These are phyloP conservation scores for Bergia sp. DNA, from an alignment of 92 coral and sea anemone species.

Conservation along the genomic window DNA sequence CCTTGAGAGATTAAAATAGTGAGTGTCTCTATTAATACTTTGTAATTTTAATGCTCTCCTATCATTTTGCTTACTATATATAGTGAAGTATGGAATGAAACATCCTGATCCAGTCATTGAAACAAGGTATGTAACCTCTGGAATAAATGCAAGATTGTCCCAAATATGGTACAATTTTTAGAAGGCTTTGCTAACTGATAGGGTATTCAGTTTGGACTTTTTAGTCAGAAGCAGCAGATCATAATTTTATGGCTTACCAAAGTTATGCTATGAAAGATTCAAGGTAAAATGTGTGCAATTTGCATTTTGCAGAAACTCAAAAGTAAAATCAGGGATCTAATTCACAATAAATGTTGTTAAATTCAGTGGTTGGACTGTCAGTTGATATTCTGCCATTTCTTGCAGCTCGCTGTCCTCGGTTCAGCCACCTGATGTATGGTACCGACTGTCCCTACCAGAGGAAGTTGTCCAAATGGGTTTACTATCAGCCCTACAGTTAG, in stretches of 20 bases:
- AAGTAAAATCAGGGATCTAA: background rate
- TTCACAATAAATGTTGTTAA: background rate
- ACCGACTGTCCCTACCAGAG: constrained; percentile 67
- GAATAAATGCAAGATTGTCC: background rate
- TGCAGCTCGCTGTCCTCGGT: constrained; percentile 94
- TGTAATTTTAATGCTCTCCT: background rate
- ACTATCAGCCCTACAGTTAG: constrained; percentile 95
- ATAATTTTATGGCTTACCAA: no score
- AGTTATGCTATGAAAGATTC: no score
- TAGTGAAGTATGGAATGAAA: constrained; percentile 82
- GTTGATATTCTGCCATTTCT: constrained; percentile 1
- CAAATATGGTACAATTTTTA: background rate
- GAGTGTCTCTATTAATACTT: background rate
- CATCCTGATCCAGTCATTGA: constrained; percentile 99
- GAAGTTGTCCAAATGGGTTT: constrained; percentile 76
- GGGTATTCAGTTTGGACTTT: no score
- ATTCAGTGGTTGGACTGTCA: background rate
- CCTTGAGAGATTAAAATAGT: background rate
- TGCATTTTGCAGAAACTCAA: background rate
- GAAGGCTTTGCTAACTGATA: no score
- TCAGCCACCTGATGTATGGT: constrained; percentile 93
- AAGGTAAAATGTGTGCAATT: no score
- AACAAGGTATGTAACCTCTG: constrained; percentile 71
- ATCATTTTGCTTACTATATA: constrained; percentile 19
- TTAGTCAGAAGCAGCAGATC: background rate